phyloP scores from a whole-genome alignment of 2,113 vertebrate species.

The Forbesichthys papilliferus region DNA sequence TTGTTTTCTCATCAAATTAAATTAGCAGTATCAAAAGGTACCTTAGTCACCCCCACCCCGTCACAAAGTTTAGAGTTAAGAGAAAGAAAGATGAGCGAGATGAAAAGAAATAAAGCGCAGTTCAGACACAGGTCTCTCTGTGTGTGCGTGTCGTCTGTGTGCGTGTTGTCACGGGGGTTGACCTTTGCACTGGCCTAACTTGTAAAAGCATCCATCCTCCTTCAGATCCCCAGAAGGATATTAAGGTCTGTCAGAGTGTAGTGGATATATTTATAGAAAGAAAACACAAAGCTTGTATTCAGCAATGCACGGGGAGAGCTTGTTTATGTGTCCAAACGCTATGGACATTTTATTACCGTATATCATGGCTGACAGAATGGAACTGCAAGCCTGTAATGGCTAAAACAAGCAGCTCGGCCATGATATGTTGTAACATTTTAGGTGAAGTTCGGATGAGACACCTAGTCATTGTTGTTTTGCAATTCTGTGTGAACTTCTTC shows the following conservation, averaged over 20 bases:
- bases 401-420: slow-evolving; percentile 24
- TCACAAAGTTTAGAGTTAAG: slow-evolving; percentile 72
- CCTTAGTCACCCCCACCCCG: slow-evolving; percentile 50
- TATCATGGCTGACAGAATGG: background rate
- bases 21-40: slow-evolving; percentile 83
- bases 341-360: background rate
- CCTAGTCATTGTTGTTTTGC: slow-evolving; percentile 24
- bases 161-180: slow-evolving; percentile 50
- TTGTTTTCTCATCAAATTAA: slow-evolving; percentile 83
- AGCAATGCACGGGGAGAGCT: slow-evolving; percentile 4
- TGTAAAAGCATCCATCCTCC: slow-evolving; percentile 68
- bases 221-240: slow-evolving; percentile 66
- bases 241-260: slow-evolving; percentile 40
- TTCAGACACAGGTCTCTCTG: slow-evolving; percentile 77
- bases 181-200: slow-evolving; percentile 69
- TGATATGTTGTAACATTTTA: slow-evolving; percentile 25
- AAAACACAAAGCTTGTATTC: slow-evolving; percentile 27
- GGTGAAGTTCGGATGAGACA: slow-evolving; percentile 17
- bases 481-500: slow-evolving; percentile 64
- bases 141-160: slow-evolving; percentile 38
- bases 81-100: slow-evolving; percentile 71
- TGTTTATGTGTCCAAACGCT: slow-evolving; percentile 15
- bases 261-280: slow-evolving; percentile 55
- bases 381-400: background rate
- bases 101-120: slow-evolving; percentile 73